These are phyloP conservation scores for Glandiceps talaboti DNA, from an alignment of 53 echinoderm and acorn worm genomes.

Conservation along the genomic window DNA sequence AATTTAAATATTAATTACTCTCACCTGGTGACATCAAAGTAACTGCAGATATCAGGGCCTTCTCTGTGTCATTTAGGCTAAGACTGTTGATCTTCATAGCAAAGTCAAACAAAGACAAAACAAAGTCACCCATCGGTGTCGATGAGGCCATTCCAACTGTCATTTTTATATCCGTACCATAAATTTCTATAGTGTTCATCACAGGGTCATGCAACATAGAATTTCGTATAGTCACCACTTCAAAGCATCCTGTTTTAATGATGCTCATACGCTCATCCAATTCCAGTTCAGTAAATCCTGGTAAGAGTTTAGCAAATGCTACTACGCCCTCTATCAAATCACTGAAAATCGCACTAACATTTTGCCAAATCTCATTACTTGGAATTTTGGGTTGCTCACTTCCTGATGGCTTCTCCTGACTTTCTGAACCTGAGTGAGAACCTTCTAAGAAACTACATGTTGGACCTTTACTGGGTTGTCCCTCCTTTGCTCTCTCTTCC, in stretches of 20 bases:
- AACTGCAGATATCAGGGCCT: conserved; percentile 19
- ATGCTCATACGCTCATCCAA: conserved; percentile 22
- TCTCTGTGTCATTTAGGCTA: conserved; percentile 8
- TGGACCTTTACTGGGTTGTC: too few relatives aligned
- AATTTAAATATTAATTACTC: not conserved
- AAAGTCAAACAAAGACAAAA: conserved; percentile 17
- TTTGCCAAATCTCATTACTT: not conserved
- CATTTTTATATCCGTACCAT: conserved; percentile 26
- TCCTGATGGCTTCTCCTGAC: too few relatives aligned
- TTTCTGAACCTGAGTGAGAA: too few relatives aligned
- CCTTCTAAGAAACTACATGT: too few relatives aligned
- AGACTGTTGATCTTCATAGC: conserved; percentile 13
- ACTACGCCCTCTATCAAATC: conserved; percentile 25
- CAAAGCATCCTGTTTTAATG: conserved; percentile 33
- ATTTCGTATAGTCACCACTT: conserved; percentile 20
- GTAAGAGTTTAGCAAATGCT: conserved; percentile 24
- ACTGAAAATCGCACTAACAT: conserved; percentile 1
- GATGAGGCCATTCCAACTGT: conserved; percentile 2
- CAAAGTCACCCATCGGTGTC: conserved; percentile 16
- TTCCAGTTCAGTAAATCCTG: conserved; percentile 17
- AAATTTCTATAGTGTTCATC: conserved; percentile 11
- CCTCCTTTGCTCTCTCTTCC: too few relatives aligned
- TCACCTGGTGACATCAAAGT: conserved; percentile 25
- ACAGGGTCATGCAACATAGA: conserved; percentile 8
- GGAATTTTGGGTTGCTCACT: too few relatives aligned